Base-by-base conservation (phyloP, 1,140 invertebrate genomes). In the Rhopalosiphum maidis region DNA sequence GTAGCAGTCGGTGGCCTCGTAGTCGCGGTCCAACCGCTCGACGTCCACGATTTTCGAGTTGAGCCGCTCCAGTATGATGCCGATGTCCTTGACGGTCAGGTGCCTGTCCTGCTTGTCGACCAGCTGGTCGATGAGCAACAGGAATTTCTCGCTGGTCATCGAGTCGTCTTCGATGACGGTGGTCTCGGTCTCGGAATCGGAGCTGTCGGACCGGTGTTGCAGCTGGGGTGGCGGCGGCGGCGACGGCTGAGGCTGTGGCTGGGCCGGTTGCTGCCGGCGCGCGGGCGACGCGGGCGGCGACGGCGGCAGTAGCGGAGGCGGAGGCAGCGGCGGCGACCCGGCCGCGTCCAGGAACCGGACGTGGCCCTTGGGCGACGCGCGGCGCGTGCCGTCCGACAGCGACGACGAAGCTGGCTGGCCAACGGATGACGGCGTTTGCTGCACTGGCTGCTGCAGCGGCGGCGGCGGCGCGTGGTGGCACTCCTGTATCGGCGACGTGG, bases 41-140 rank as follows among this genome's bases (percentile, higher is more conserved):
- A 99, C 98, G 95, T 99, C 98, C 77, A 99, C 96, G 89, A 99
- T 99, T 95, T 98, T 99, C 9, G 98, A 98, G 95, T 97, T 98
- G 94, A 99, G 96, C 94, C 98, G 96, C 95, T 99, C 98, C 94
- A 99, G 96, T 94, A 99, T 99, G 95, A 99, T 98, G 91, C 98
- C 98, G 95, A 99, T 99, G 95, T 99, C 98, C 95, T 99, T 98
- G 95, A 99, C 98, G 94, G 97, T 98, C 88, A 99, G 96, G 94
- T 98, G 98, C 89, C 97, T 96, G 95, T 98, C 98, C 95, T 98
- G 98, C 95, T 99, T 98, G 94, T 98, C 97, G 94, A 97, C 98
- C 55, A 98, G 96, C 95, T 99, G 98, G 95, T 99, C 98, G 95
- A 98, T 98, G 94, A 99, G 96, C 94, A 99, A 96, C 94, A 99